Evolutionary conservation across 2,113 vertebrate genomes (phyloP).

Genomic region (Cervus canadensis): DNA sequence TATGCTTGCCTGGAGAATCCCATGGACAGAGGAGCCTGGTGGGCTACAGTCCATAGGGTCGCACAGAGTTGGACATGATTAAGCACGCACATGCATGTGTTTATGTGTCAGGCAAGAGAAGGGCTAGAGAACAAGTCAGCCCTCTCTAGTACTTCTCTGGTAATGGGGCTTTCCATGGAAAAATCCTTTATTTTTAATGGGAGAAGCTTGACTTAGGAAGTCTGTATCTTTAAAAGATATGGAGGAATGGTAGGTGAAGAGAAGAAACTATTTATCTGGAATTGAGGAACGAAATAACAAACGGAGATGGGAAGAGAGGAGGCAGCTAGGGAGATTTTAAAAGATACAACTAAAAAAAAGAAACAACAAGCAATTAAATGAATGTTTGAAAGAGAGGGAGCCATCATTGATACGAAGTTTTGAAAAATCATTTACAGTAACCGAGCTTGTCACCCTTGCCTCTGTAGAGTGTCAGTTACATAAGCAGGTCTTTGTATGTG

Average conservation of each 20-base stretch:
- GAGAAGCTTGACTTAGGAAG: neutral
- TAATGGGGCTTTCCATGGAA: neutral
- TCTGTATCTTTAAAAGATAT: neutral
- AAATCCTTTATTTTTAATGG: neutral
- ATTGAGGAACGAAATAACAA: neutral
- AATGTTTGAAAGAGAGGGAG: neutral
- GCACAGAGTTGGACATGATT: neutral
- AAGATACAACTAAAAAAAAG: neutral
- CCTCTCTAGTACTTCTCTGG: neutral
- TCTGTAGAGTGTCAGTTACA: neutral
- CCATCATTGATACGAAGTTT: neutral
- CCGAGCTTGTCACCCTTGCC: rapidly evolving
- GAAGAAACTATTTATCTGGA: neutral
- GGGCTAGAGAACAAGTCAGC: too few species aligned
- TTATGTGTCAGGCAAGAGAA: neutral
- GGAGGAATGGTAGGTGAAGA: neutral
- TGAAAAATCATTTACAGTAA: neutral
- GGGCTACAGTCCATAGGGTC: neutral
- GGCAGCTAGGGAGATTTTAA: neutral
- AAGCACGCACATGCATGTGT: neutral
- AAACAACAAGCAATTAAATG: neutral
- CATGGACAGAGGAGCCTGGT: neutral
- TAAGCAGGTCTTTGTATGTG: neutral
- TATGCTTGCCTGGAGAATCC: neutral
- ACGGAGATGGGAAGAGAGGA: neutral